Conservation (phyloP, 1,140 invertebrate genomes). For the Drosophila varians region DNA sequence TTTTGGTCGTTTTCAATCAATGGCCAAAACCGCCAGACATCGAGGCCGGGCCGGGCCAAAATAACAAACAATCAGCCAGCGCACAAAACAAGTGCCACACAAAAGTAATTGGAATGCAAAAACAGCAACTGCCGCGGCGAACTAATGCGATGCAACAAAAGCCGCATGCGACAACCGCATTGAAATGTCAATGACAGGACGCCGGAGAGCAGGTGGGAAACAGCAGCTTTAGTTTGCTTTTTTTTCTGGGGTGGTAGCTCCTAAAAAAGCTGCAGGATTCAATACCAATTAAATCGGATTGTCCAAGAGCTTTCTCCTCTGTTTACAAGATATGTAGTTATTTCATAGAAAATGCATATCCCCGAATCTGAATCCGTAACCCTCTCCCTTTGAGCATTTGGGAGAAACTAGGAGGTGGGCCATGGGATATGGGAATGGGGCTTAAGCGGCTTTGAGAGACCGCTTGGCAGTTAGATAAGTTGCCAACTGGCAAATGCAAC, state of each 20-base stretch:
- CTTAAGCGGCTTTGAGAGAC: constrained; percentile 29
- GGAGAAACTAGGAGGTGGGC: background rate
- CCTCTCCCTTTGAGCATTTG: constrained; percentile 22
- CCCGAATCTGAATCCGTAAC: background rate
- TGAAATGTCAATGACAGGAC: constrained; percentile 36
- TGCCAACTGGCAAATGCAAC: constrained; percentile 48
- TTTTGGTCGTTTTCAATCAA: constrained; percentile 51
- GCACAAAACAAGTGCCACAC: background rate
- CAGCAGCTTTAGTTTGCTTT: background rate
- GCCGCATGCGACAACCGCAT: constrained; percentile 27
- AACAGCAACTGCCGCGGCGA: constrained; percentile 7
- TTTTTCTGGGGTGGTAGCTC: no score
- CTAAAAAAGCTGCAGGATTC: background rate
- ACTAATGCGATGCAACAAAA: constrained; percentile 29
- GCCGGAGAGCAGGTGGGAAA: constrained; percentile 2
- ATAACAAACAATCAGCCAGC: no score
- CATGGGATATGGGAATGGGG: constrained; percentile 1
- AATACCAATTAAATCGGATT: background rate
- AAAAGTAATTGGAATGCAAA: constrained; percentile 2
- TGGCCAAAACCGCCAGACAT: constrained; percentile 33
- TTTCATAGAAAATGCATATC: background rate
- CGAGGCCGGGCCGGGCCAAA: no score
- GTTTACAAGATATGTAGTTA: no score
- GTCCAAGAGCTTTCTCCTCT: background rate
- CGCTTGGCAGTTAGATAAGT: constrained; percentile 48